Conservation (phyloP, 2,888 invertebrate species). For the Oscheius sp. region DNA sequence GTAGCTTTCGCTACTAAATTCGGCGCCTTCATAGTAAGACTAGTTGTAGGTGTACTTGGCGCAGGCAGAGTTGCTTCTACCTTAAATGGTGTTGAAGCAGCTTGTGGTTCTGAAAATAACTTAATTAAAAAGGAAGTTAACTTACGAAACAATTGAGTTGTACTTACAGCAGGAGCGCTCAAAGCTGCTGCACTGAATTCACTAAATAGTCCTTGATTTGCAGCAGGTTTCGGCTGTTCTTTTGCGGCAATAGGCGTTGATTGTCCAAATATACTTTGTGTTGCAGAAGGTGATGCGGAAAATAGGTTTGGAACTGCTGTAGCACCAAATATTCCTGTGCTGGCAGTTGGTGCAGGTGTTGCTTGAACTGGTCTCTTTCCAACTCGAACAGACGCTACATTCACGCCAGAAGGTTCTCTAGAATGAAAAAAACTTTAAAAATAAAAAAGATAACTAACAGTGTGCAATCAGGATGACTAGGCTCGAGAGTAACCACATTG, state of each 20-base stretch:
- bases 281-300: background rate
- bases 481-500: constrained; percentile 33
- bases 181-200: too few relatives aligned
- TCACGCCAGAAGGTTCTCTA: constrained; percentile 1
- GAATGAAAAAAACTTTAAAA: background rate
- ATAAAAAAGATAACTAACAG: constrained; percentile 5
- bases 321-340: background rate
- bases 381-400: background rate
- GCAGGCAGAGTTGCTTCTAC: background rate
- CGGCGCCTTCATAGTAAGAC: background rate
- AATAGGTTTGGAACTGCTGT: background rate
- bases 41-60: background rate
- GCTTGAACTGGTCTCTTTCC: background rate
- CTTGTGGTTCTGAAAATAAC: constrained; percentile 4
- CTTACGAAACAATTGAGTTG: background rate
- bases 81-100: constrained; percentile 1
- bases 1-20: background rate
- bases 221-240: too few relatives aligned
- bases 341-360: background rate
- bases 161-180: too few relatives aligned
- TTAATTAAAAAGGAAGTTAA: background rate
- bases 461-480: background rate
- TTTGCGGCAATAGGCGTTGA: too few relatives aligned
- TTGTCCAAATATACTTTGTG: too few relatives aligned
- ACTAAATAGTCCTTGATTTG: too few relatives aligned